A percentile compares a stretch with the other conserved stretches of the same genome.
Conservation (phyloP, 2,113 vertebrate genomes). For the Pachyramphus minor region DNA sequence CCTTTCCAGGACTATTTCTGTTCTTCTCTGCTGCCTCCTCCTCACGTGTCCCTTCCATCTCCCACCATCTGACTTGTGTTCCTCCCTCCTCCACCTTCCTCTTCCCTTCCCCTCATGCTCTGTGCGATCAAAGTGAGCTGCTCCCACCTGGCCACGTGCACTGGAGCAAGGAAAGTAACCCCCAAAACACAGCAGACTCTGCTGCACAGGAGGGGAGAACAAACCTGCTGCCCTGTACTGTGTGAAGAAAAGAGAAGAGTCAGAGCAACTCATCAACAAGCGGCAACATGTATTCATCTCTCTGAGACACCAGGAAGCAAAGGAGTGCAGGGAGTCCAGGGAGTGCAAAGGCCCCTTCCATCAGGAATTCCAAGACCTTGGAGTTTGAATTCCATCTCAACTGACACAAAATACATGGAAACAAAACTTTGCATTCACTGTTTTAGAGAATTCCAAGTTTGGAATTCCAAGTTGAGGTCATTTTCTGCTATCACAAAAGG, state of each 20-base stretch:
- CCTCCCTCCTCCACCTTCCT: background rate
- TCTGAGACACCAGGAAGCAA: background rate
- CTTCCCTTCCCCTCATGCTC: background rate
- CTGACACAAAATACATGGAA: background rate
- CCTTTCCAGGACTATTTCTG: background rate
- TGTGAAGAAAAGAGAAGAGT: background rate
- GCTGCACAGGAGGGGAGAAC: background rate
- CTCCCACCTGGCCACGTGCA: background rate
- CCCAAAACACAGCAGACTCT: background rate
- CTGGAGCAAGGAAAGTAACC: background rate
- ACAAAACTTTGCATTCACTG: background rate
- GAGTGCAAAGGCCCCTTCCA: background rate
- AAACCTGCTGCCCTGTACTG: background rate
- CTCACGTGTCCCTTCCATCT: background rate
- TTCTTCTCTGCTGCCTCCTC: background rate
- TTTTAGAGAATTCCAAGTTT: background rate
- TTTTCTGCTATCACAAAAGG: background rate
- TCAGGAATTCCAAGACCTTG: background rate
- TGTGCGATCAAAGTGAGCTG: background rate
- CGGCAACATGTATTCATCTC: background rate
- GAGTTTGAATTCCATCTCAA: background rate
- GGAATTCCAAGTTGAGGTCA: background rate
- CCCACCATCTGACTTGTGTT: background rate
- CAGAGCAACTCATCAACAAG: background rate
- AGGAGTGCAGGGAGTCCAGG: no score